phyloP scores from a whole-genome alignment of 2,113 vertebrate species.

The Muscicapa adusta region DNA sequence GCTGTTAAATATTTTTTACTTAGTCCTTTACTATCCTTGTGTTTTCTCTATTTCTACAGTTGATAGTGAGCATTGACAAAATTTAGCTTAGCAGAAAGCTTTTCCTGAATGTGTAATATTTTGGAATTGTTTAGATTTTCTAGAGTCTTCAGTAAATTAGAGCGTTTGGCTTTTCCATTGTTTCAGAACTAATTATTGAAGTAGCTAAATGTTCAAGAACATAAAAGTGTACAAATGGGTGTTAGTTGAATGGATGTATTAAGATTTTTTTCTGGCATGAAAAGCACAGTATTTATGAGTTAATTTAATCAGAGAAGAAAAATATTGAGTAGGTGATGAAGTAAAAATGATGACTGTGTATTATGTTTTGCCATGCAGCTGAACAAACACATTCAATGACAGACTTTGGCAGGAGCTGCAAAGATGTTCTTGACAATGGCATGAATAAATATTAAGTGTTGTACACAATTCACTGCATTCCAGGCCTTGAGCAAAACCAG shows the following conservation, averaged over 20 bases:
- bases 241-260: conserved; percentile 54
- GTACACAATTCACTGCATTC: conserved; percentile 57
- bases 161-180: conserved; percentile 30
- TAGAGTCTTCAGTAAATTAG: not conserved
- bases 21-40: not conserved
- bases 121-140: not conserved
- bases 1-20: not conserved
- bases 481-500: conserved; percentile 72
- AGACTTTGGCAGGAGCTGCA: conserved; percentile 69
- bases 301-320: conserved; percentile 74
- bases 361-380: conserved; percentile 73
- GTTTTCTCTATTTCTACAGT: not conserved
- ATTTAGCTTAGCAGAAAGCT: not conserved
- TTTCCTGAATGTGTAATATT: not conserved
- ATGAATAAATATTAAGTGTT: conserved; percentile 75
- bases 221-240: conserved; percentile 49
- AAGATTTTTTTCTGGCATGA: conserved; percentile 63
- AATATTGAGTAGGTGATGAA: conserved; percentile 71
- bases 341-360: conserved; percentile 72
- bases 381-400: conserved; percentile 74
- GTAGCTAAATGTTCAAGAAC: conserved; percentile 32
- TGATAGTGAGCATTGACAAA: not conserved
- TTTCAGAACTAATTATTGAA: conserved; percentile 45
- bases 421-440: conserved; percentile 73
- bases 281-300: conserved; percentile 70